Conservation (phyloP, 2,113 vertebrate species). For the Myiozetetes cayanensis region DNA sequence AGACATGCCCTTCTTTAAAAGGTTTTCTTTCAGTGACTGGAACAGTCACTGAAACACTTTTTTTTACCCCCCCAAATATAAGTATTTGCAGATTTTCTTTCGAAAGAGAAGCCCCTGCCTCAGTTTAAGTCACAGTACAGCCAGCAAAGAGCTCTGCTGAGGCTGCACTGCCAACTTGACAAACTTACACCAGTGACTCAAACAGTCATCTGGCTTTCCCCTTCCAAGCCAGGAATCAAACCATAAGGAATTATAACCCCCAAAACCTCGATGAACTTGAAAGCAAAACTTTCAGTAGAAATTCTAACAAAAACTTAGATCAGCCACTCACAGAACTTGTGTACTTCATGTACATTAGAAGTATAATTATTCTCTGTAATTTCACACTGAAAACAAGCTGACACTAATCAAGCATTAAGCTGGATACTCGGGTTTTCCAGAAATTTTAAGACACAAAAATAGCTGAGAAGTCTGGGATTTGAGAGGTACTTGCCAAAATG, state of each 20-base stretch:
- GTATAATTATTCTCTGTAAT: background rate
- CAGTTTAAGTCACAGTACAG: background rate
- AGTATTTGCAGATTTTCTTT: background rate
- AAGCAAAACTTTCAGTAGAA: background rate
- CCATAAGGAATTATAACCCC: background rate
- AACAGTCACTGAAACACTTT: background rate
- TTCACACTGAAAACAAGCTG: background rate
- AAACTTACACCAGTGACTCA: background rate
- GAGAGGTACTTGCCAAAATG: rapidly evolving
- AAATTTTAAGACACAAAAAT: background rate
- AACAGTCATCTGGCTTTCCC: background rate
- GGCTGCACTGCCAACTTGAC: background rate
- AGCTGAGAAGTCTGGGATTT: background rate
- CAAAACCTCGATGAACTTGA: rapidly evolving
- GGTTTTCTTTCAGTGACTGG: background rate
- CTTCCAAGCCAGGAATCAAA: background rate
- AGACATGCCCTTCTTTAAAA: background rate
- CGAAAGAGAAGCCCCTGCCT: background rate
- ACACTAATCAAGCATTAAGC: background rate
- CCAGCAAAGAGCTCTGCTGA: rapidly evolving
- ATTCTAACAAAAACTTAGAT: background rate
- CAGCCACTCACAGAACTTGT: background rate
- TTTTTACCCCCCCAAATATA: rapidly evolving
- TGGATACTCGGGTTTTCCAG: background rate
- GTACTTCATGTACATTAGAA: rapidly evolving